phyloP scores from a whole-genome alignment of 2,113 vertebrate genomes.

The Ageneiosus marmoratus region DNA sequence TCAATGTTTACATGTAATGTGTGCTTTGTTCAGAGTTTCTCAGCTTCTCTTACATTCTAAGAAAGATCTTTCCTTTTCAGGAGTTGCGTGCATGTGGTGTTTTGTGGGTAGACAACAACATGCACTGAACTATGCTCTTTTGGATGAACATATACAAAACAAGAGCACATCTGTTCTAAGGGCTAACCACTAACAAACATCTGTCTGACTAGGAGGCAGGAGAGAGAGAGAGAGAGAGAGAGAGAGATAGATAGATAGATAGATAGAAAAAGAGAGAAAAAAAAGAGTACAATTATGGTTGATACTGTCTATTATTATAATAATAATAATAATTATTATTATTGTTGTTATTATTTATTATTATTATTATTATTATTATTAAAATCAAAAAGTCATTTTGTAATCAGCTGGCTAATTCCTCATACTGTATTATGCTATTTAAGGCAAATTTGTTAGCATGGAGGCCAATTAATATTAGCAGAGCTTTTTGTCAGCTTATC shows the following conservation, averaged over 20 bases:
- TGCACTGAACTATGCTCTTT: slow-evolving; percentile 10
- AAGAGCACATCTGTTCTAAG: slow-evolving; percentile 38
- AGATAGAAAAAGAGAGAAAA: not conserved
- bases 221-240: not conserved
- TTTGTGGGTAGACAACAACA: slow-evolving; percentile 4
- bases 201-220: slow-evolving; percentile 18
- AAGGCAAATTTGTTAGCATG: not conserved
- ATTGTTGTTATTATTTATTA: too few species aligned
- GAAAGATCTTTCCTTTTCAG: slow-evolving; percentile 24
- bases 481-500: not conserved
- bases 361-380: too few species aligned
- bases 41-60: not conserved
- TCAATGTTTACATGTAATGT: slow-evolving; percentile 5
- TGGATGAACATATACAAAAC: slow-evolving; percentile 29
- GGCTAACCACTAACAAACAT: slow-evolving; percentile 40
- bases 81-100: not conserved
- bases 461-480: not conserved
- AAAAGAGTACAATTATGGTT: not conserved
- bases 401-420: not conserved
- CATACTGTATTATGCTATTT: not conserved
- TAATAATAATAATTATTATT: not conserved
- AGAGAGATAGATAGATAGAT: not conserved
- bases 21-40: slow-evolving; percentile 5
- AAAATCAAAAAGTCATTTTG: not conserved
- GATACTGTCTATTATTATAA: not conserved